These are phyloP conservation scores for Andrena praecox DNA, from an alignment of 2,888 invertebrate genomes.

Conservation along the genomic window DNA sequence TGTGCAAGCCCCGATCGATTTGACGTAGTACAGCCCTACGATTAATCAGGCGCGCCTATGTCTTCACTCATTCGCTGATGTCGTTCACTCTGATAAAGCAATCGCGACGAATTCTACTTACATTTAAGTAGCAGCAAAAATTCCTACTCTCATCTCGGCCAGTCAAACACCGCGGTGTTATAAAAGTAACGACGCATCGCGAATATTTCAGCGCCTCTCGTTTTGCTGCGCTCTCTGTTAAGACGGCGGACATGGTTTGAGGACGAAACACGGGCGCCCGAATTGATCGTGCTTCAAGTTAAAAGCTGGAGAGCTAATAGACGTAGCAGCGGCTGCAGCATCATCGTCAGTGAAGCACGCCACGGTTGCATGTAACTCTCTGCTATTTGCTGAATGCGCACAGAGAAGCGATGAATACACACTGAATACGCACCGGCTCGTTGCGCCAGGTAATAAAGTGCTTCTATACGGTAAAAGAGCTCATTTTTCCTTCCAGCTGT, in stretches of 20 bases:
- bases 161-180: no score
- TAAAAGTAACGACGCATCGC: neutral
- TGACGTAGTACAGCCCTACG: no score
- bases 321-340: constrained; percentile 8
- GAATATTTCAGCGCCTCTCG: neutral
- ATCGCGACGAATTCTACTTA: no score
- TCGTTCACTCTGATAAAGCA: no score
- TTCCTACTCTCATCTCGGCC: no score
- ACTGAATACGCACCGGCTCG: constrained; percentile 58
- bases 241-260: constrained; percentile 29
- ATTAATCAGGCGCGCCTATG: no score
- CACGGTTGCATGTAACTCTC: constrained; percentile 74
- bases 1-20: no score
- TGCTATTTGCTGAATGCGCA: constrained; percentile 75
- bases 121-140: no score
- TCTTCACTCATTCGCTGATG: no score
- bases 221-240: neutral
- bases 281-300: constrained; percentile 41
- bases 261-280: constrained; percentile 56
- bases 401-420: constrained; percentile 70
- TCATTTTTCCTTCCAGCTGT: constrained; percentile 74
- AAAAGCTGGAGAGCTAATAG: constrained; percentile 44
- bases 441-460: constrained; percentile 73
- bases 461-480: constrained; percentile 68
- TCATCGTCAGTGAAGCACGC: constrained; percentile 15